These are phyloP conservation scores for Clinocottus analis DNA, from an alignment of 2,113 vertebrate species.

Conservation along the genomic window DNA sequence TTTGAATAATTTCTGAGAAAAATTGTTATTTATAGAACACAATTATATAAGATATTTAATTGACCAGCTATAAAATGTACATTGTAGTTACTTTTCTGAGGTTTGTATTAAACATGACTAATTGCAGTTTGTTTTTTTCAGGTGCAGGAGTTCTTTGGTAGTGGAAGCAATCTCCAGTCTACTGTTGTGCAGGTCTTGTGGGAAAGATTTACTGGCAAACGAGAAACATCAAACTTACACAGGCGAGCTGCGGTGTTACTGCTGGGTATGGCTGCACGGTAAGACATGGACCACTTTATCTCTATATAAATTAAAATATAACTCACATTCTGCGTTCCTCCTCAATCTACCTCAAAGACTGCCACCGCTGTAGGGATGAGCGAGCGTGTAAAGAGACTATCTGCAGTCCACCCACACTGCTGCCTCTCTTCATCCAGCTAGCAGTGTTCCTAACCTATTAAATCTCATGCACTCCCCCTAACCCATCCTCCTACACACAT, in stretches of 20 bases:
- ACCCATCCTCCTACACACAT: constrained; percentile 72
- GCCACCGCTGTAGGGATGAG: constrained; percentile 60
- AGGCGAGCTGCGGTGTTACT: constrained; percentile 89
- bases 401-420: constrained; percentile 77
- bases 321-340: constrained; percentile 36
- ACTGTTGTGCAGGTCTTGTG: constrained; percentile 91
- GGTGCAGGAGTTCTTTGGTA: constrained; percentile 92
- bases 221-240: constrained; percentile 81
- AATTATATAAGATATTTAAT: background rate
- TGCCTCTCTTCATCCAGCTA: constrained; percentile 68
- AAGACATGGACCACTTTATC: constrained; percentile 17
- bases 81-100: background rate
- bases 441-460: constrained; percentile 76
- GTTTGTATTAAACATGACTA: background rate
- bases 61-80: background rate
- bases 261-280: constrained; percentile 95
- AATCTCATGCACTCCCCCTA: constrained; percentile 62
- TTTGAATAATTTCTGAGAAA: constrained; percentile 1
- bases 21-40: background rate
- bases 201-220: constrained; percentile 90
- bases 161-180: constrained; percentile 86
- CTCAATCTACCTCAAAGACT: constrained; percentile 69
- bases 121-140: constrained; percentile 58
- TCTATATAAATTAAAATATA: no score
- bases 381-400: constrained; percentile 59